Evolutionary conservation across 2,113 vertebrate species (phyloP).

Genomic region (Cyprinodon brontotheroides): DNA sequence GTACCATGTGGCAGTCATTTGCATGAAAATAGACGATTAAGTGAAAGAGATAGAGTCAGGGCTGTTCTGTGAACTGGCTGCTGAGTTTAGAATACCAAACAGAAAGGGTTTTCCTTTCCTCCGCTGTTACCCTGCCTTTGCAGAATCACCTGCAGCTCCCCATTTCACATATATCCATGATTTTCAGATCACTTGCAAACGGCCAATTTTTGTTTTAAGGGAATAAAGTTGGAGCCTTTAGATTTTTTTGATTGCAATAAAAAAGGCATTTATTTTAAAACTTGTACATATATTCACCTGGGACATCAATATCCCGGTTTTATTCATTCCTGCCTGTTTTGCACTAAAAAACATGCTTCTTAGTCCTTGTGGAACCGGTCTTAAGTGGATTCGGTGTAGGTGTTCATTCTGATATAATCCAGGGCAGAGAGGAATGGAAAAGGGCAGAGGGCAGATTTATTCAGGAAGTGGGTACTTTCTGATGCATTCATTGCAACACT

Average conservation of each 20-base stretch:
- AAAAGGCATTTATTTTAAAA: background rate
- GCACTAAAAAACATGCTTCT: background rate
- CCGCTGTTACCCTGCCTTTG: slow-evolving; percentile 11
- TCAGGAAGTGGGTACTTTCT: slow-evolving; percentile 95
- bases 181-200: no score
- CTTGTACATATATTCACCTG: background rate
- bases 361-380: slow-evolving; percentile 14
- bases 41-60: slow-evolving; percentile 73
- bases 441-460: slow-evolving; percentile 86
- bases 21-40: slow-evolving; percentile 74
- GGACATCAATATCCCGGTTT: background rate
- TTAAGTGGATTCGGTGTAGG: slow-evolving; percentile 36
- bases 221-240: background rate
- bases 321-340: background rate
- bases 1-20: slow-evolving; percentile 73
- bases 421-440: slow-evolving; percentile 86
- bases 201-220: no score
- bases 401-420: slow-evolving; percentile 85
- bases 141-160: slow-evolving; percentile 51
- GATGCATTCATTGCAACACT: slow-evolving; percentile 84
- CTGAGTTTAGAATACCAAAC: slow-evolving; percentile 72
- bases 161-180: slow-evolving; percentile 52
- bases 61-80: slow-evolving; percentile 67
- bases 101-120: slow-evolving; percentile 26
- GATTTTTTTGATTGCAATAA: background rate